phyloP scores from a whole-genome alignment of 2,113 vertebrate genomes.

The Dromiciops gliroides region DNA sequence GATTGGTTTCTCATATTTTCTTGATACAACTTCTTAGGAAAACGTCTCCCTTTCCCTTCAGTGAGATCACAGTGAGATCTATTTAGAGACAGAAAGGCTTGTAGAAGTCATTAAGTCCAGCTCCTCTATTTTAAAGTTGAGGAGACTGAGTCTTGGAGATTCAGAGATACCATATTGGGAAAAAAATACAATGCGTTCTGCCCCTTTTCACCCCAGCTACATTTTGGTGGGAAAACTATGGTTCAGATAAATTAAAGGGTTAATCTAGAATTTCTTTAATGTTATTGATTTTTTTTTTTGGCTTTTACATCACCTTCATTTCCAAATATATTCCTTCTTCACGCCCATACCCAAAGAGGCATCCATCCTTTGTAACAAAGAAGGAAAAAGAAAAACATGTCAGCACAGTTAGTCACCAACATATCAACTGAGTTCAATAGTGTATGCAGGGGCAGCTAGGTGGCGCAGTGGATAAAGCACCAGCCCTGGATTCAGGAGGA shows the following conservation, averaged over 20 bases:
- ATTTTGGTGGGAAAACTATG: background rate
- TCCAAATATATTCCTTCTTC: background rate
- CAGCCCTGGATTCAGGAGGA: too few relatives aligned
- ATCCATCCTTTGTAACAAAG: background rate
- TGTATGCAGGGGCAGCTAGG: too few relatives aligned
- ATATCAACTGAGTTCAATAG: background rate
- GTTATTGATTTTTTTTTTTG: background rate
- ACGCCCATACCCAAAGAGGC: background rate
- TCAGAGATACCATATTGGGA: background rate
- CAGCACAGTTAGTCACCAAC: background rate
- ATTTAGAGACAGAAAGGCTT: background rate
- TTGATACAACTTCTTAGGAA: background rate
- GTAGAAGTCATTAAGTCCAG: background rate
- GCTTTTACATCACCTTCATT: background rate
- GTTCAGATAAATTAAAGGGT: background rate
- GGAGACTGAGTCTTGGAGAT: background rate
- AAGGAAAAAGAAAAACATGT: background rate
- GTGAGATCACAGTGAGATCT: background rate
- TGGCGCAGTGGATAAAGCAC: too few relatives aligned
- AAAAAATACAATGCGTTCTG: background rate
- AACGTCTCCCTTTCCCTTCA: background rate
- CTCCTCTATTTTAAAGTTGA: background rate
- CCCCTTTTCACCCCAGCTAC: background rate
- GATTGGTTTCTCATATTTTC: background rate
- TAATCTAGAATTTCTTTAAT: background rate